phyloP scores from a whole-genome alignment of 1,140 invertebrate genomes.

The Papilio polytes region DNA sequence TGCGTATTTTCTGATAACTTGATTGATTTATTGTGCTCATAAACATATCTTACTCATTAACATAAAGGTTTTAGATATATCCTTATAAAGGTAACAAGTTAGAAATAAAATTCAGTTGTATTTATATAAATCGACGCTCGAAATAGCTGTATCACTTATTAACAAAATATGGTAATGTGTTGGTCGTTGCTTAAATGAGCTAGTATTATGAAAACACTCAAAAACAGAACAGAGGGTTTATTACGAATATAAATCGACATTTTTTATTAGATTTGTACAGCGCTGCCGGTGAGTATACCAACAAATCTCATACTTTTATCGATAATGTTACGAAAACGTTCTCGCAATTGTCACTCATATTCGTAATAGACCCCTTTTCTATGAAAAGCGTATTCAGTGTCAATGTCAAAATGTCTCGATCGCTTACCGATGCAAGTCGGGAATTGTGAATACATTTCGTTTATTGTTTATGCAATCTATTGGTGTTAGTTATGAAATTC shows the following conservation, averaged over 20 bases:
- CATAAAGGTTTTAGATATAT: not conserved
- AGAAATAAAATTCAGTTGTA: not conserved
- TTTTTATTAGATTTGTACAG: no score
- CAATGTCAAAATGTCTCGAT: constrained; percentile 25
- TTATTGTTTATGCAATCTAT: not conserved
- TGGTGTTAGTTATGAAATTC: not conserved
- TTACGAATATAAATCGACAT: no score
- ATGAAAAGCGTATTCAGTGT: constrained; percentile 9
- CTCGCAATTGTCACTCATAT: no score
- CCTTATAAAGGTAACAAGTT: constrained; percentile 16
- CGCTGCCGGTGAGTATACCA: no score
- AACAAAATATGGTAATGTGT: not conserved
- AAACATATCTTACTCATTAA: not conserved
- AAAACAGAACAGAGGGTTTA: not conserved
- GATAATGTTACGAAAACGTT: no score
- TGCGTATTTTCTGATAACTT: not conserved
- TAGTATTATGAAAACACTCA: not conserved
- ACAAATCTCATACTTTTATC: no score
- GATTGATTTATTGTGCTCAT: constrained; percentile 1
- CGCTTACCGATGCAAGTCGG: not conserved
- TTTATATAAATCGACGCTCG: not conserved
- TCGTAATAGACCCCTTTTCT: not conserved
- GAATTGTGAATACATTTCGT: constrained; percentile 14
- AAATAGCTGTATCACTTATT: not conserved
- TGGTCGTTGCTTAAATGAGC: constrained; percentile 4